Conservation (phyloP, 1,140 invertebrate species). For the Drosophila virilis region DNA sequence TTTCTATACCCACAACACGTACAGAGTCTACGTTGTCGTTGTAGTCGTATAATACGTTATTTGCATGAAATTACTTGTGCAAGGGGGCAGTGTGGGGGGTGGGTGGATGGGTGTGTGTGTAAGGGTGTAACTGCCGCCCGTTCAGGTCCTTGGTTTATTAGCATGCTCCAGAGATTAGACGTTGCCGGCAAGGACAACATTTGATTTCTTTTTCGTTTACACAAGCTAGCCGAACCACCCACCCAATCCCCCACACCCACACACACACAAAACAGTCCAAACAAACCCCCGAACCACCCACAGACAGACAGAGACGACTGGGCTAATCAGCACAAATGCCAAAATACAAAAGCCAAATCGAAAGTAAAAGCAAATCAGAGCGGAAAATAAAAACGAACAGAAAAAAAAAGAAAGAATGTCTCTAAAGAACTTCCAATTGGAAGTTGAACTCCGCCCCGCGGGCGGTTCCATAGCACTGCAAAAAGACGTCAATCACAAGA, state of each 20-base stretch:
- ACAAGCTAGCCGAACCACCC: constrained; percentile 28
- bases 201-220: constrained; percentile 76
- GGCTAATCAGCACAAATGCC: constrained; percentile 78
- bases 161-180: constrained; percentile 80
- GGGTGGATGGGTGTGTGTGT: background rate
- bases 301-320: constrained; percentile 8
- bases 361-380: constrained; percentile 78
- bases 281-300: constrained; percentile 18
- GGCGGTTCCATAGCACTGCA: constrained; percentile 28
- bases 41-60: constrained; percentile 75
- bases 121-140: constrained; percentile 4
- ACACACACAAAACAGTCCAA: constrained; percentile 9
- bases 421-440: constrained; percentile 60
- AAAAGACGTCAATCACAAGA: constrained; percentile 77
- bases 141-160: constrained; percentile 68
- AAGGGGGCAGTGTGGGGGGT: background rate
- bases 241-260: background rate
- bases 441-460: constrained; percentile 49
- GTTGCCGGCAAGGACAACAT: constrained; percentile 77
- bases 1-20: constrained; percentile 78
- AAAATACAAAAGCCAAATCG: constrained; percentile 80
- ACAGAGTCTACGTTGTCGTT: constrained; percentile 47
- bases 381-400: constrained; percentile 4
- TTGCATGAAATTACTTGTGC: constrained; percentile 77
- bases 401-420: constrained; percentile 43